Percentiles rank a stretch among this genome's conserved stretches.
Conservation (phyloP, 1,140 invertebrate species). For the Yoshiicerus persimilis region DNA sequence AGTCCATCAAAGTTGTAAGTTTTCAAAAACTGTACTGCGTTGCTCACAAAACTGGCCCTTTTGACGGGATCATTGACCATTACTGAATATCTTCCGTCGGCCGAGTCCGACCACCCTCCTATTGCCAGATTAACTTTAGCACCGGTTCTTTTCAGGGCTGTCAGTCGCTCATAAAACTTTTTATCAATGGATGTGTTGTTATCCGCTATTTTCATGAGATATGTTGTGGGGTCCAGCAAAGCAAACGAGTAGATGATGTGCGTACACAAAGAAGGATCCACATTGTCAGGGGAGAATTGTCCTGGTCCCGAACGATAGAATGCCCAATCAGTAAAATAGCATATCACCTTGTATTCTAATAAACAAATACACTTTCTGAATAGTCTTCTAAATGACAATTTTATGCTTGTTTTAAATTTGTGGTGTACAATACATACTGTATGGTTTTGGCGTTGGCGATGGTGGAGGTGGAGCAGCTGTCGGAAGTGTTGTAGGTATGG, state of each 20-base stretch:
- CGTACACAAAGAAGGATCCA: slow-evolving; percentile 78
- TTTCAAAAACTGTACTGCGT: slow-evolving; percentile 60
- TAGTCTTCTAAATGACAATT: too few relatives aligned
- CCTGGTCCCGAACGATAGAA: slow-evolving; percentile 77
- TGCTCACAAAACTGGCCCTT: slow-evolving; percentile 58
- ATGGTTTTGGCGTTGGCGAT: neutral
- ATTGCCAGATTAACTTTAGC: slow-evolving; percentile 65
- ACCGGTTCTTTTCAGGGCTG: slow-evolving; percentile 59
- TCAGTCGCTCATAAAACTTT: slow-evolving; percentile 63
- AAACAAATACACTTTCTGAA: neutral
- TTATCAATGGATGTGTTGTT: slow-evolving; percentile 82
- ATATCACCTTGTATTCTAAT: slow-evolving; percentile 64
- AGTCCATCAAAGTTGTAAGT: slow-evolving; percentile 64
- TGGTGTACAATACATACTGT: neutral
- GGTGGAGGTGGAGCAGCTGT: neutral
- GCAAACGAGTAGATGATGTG: slow-evolving; percentile 88
- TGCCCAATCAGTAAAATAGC: slow-evolving; percentile 84
- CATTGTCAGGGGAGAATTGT: slow-evolving; percentile 78
- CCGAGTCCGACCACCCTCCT: slow-evolving; percentile 67
- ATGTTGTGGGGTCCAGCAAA: slow-evolving; percentile 72
- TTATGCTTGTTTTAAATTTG: too few relatives aligned
- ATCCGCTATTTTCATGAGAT: slow-evolving; percentile 75
- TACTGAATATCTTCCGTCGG: slow-evolving; percentile 63
- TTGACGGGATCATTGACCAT: slow-evolving; percentile 59
- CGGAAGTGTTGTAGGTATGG: neutral